Conservation (phyloP, 2,797 vertebrate genomes). For the Mormyrus hasselquistii region DNA sequence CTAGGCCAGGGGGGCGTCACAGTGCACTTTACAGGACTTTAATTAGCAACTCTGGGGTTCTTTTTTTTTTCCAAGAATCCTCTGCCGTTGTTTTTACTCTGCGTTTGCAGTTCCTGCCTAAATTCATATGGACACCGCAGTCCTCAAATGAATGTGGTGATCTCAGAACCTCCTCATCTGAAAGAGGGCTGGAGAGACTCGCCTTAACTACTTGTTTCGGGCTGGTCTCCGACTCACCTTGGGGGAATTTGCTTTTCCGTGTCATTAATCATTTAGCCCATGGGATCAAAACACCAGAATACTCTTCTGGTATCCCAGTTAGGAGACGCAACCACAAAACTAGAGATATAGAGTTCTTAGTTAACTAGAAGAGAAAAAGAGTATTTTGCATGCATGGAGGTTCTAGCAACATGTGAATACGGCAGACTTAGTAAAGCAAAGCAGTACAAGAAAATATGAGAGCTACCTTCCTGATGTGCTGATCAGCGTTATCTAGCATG, state of each 20-base stretch:
- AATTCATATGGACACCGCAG: conserved; percentile 58
- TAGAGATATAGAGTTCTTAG: conserved; percentile 56
- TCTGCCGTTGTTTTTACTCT: conserved; percentile 40
- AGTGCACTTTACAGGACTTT: conserved; percentile 62
- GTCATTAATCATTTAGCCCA: conserved; percentile 64
- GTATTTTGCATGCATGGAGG: neutral
- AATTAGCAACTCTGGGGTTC: conserved; percentile 69
- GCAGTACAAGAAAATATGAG: neutral
- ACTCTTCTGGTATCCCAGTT: conserved; percentile 47
- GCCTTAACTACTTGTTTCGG: conserved; percentile 57
- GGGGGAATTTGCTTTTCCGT: conserved; percentile 12
- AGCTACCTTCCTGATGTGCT: conserved; percentile 11
- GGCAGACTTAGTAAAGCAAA: conserved; percentile 3
- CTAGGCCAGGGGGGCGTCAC: conserved; percentile 65
- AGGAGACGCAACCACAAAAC: conserved; percentile 60
- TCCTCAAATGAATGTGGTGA: conserved; percentile 61
- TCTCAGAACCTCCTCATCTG: conserved; percentile 64
- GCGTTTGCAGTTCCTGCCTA: conserved; percentile 38
- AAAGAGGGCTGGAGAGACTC: conserved; percentile 51
- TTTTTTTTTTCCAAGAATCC: conserved; percentile 46
- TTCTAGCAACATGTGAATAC: conserved; percentile 31
- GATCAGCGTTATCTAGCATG: conserved; percentile 1
- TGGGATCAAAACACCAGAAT: conserved; percentile 60
- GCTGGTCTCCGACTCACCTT: conserved; percentile 44
- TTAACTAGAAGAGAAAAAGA: conserved; percentile 49